Evolutionary conservation across 2,113 vertebrate species (phyloP).

Genomic region (Diadophis punctatus): DNA sequence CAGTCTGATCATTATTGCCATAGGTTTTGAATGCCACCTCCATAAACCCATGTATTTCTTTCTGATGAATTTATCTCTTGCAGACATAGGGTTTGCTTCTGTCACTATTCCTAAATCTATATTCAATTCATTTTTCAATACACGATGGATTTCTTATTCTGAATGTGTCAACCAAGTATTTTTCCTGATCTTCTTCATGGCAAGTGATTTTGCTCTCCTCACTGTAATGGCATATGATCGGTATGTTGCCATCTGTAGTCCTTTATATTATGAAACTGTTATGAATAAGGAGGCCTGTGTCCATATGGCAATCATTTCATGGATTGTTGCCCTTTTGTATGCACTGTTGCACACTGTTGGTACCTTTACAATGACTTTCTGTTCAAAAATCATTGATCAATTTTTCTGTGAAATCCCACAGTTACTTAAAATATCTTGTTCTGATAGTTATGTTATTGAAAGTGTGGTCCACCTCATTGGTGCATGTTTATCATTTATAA

Average conservation of each 20-base stretch:
- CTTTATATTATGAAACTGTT: background rate
- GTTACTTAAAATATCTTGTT: background rate
- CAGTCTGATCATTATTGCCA: background rate
- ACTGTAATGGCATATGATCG: slow-evolving; percentile 3
- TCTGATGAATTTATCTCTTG: background rate
- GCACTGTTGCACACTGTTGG: background rate
- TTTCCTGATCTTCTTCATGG: background rate
- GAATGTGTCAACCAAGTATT: slow-evolving; percentile 1
- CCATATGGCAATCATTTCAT: background rate
- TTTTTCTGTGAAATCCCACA: slow-evolving; percentile 17
- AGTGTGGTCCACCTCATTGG: background rate
- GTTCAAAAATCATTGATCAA: background rate
- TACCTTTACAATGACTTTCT: background rate
- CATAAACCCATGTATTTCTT: slow-evolving; percentile 8
- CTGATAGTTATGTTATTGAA: background rate
- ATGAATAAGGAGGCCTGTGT: background rate
- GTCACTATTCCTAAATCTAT: background rate
- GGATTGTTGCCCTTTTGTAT: background rate
- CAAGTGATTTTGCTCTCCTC: background rate
- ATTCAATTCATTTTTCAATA: background rate
- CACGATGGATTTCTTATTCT: background rate
- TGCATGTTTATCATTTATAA: background rate
- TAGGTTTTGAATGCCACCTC: background rate
- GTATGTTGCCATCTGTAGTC: slow-evolving; percentile 6
- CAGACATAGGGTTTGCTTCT: background rate